phyloP scores from a whole-genome alignment of 2,888 invertebrate genomes.

The Argynnis bischoffii region DNA sequence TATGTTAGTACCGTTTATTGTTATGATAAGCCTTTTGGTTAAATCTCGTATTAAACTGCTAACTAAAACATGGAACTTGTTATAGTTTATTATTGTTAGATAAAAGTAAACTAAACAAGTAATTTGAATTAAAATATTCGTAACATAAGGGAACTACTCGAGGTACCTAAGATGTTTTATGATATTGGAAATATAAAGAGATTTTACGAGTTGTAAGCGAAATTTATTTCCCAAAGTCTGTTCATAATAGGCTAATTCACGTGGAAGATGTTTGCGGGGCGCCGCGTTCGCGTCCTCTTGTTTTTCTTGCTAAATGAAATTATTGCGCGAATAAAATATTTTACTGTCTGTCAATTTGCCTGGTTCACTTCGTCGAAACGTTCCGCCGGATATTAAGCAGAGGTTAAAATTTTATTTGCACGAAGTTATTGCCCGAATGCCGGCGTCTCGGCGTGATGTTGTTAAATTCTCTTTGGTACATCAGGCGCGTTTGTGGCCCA shows the following conservation, averaged over 20 bases:
- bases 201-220: conserved; percentile 64
- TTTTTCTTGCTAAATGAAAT: conserved; percentile 80
- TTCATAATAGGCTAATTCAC: conserved; percentile 78
- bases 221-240: conserved; percentile 68
- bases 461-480: conserved; percentile 63
- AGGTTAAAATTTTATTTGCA: conserved; percentile 80
- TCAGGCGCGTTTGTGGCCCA: conserved; percentile 58
- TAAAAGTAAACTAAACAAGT: background rate
- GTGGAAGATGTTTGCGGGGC: conserved; percentile 72
- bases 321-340: conserved; percentile 80
- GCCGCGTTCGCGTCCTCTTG: conserved; percentile 53
- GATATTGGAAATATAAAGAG: conserved; percentile 42
- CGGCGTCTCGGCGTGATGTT: conserved; percentile 59
- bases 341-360: conserved; percentile 80
- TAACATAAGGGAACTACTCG: background rate
- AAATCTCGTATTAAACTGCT: no score
- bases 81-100: background rate
- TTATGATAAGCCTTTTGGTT: background rate
- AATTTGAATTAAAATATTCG: conserved; percentile 1
- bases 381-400: conserved; percentile 76
- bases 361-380: conserved; percentile 63
- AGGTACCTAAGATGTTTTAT: conserved; percentile 34
- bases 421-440: conserved; percentile 66
- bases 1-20: no score
- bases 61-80: background rate